phyloP scores from a whole-genome alignment of 2,797 vertebrate species.

The Ispidina lecontei region DNA sequence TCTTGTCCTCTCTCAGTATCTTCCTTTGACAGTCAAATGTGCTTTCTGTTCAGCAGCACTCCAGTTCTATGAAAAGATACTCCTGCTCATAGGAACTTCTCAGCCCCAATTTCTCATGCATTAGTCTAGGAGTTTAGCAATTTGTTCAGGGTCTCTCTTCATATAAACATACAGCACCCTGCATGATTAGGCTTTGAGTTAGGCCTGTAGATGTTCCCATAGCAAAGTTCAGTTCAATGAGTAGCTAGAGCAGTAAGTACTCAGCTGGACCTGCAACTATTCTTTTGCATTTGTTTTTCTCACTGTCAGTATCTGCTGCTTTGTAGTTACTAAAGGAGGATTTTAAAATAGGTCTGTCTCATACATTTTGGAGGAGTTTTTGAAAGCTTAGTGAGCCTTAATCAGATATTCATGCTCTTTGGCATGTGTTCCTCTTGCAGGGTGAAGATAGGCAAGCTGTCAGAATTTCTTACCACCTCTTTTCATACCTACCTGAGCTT shows the following conservation, averaged over 20 bases:
- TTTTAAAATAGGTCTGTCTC: neutral
- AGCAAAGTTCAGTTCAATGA: neutral
- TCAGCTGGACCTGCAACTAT: neutral
- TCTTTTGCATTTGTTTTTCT: neutral
- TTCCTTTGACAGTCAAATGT: neutral
- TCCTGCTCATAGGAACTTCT: neutral
- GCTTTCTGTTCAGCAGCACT: neutral
- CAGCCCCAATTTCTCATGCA: neutral
- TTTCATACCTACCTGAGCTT: conserved; percentile 95
- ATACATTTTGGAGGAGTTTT: neutral
- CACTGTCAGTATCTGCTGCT: neutral
- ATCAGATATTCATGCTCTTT: neutral
- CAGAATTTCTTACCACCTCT: conserved; percentile 93
- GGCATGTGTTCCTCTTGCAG: conserved; percentile 66
- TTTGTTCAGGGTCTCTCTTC: neutral
- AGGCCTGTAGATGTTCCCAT: neutral
- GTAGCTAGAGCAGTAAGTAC: neutral
- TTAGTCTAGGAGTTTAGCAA: neutral
- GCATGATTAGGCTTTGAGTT: neutral
- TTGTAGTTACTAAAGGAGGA: neutral
- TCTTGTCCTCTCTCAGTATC: neutral
- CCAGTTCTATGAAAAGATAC: neutral
- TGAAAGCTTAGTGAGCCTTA: neutral
- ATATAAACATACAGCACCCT: neutral
- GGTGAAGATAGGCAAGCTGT: conserved; percentile 90